Evolutionary conservation across 2,888 invertebrate species (phyloP).

Genomic region (Hydraecia micacea): DNA sequence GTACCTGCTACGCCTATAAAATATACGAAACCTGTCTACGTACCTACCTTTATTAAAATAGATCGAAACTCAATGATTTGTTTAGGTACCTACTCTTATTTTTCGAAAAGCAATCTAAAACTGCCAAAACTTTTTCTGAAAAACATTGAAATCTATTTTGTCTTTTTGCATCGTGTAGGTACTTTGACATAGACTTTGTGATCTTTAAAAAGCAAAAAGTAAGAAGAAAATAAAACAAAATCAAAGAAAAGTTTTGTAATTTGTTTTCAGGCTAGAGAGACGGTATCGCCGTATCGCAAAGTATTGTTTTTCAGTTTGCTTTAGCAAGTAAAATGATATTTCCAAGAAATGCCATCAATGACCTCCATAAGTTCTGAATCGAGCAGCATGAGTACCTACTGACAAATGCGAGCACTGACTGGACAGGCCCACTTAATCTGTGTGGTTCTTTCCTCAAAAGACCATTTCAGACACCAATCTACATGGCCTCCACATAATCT

Average conservation of each 20-base stretch:
- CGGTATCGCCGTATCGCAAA: background rate
- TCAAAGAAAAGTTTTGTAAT: background rate
- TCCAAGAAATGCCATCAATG: background rate
- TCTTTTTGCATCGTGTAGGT: background rate
- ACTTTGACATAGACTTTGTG: background rate
- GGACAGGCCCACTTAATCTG: no score
- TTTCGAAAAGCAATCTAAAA: background rate
- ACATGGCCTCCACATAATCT: no score
- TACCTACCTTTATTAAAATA: background rate
- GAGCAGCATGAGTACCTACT: no score
- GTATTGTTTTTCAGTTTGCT: background rate
- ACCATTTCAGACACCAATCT: no score
- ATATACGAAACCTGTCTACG: no score
- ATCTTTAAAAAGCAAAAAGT: background rate
- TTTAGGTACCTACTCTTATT: no score
- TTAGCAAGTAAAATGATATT: background rate
- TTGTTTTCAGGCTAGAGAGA: background rate
- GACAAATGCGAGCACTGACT: no score
- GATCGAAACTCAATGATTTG: background rate
- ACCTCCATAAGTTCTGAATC: no score
- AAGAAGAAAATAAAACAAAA: background rate
- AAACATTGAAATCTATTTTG: background rate
- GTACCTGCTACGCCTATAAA: no score
- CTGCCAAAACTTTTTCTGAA: background rate
- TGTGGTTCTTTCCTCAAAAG: no score